Base-by-base conservation (phyloP, 2,113 vertebrate genomes). In the Carassius carassius region DNA sequence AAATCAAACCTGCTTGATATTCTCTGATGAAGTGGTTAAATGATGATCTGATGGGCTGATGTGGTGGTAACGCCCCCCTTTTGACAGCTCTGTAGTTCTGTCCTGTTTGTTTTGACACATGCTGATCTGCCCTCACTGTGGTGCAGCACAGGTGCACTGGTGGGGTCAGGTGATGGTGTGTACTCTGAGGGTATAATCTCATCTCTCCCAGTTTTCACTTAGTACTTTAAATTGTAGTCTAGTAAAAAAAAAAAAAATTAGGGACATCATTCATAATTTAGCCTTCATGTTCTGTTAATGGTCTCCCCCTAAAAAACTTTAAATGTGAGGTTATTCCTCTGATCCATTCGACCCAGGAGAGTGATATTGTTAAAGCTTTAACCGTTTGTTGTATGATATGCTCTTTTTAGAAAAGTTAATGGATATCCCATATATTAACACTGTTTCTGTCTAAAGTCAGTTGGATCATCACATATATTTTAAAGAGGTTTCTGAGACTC, bases 61-160 rank as follows among this genome's bases (percentile, higher is more conserved):
- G 25, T 49, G 35, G 16, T 51, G 79, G 79, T 29, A 69, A 81
- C 79, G 79, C 79, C 79, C 78, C 78, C 79, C 79, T 81, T 54
- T 81, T 81, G 79, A 81, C 79, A 81, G 79, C 23, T 9, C 78
- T 49, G 78, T 80, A 80, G 58, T 69, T 47, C n/a, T 69, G 23
- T 81, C 16, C 37, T 47, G 25, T 67, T 1, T 81, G 25, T 81
- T 49, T 67, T 69, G 62, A 49, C 79, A 81, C 79, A 81, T 81
- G 79, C 69, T 81, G 79, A 81, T 81, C 79, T 25, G 11, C n/a
- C 8, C n/a, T 79, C 60, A 47, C 13, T 63, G 21, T 79, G 58
- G 16, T 79, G 37, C 10, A 21, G 32, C 41, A 3, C 25, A 37
- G 23, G 44, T 56, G 6, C 44, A 9, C 0, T 44, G 23, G 29